Evolutionary conservation across 2,113 vertebrate genomes (phyloP).

Genomic region (Galeopterus variegatus): DNA sequence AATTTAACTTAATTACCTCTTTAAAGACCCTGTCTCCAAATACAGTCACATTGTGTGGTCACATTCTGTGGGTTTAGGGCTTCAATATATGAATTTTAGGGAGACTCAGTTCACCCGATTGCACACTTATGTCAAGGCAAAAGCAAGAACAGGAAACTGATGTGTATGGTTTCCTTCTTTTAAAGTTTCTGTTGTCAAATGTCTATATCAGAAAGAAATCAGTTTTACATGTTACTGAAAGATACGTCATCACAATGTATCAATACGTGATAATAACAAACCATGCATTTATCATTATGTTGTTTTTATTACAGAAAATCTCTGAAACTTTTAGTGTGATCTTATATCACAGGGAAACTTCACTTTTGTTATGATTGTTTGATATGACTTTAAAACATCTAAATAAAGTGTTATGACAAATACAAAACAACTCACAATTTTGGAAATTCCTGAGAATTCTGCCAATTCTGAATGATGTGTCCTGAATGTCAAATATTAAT

Average conservation of each 20-base stretch:
- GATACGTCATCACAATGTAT: background rate
- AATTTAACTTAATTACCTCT: background rate
- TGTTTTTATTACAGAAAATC: background rate
- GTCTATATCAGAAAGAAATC: background rate
- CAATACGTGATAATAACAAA: background rate
- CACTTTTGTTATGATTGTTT: background rate
- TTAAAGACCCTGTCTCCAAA: background rate
- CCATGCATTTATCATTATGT: background rate
- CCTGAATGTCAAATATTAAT: background rate
- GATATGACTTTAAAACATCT: slow-evolving; percentile 9
- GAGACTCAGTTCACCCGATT: background rate
- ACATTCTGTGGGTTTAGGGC: background rate
- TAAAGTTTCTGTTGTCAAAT: background rate
- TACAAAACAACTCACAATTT: background rate
- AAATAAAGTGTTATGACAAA: background rate
- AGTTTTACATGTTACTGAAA: background rate
- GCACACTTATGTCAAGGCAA: background rate
- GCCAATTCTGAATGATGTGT: background rate
- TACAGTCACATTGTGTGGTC: background rate
- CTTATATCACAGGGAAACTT: background rate
- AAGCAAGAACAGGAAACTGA: background rate
- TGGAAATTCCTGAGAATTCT: background rate
- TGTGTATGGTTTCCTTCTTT: background rate
- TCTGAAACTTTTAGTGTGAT: background rate
- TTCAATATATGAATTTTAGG: background rate